A percentile compares a stretch with the other conserved stretches of the same genome.
Conservation (phyloP, 2,797 vertebrate genomes). For the Pteropus rufus region DNA sequence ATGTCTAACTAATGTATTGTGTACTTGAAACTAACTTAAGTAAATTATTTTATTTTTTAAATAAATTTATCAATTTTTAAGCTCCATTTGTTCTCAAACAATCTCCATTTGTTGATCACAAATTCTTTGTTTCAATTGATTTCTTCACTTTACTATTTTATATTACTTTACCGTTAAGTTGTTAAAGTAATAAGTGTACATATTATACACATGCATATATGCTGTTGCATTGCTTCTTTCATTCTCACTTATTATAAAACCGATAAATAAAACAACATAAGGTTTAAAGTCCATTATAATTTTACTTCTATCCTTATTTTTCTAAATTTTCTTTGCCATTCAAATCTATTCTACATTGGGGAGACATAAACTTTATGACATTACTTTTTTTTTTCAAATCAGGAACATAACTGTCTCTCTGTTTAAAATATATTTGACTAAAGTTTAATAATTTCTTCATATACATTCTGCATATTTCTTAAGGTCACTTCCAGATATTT, state of each 20-base stretch:
- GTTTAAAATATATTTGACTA: neutral
- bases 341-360: too few species aligned
- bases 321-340: neutral
- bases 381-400: neutral
- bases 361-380: neutral
- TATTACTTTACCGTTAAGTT: neutral
- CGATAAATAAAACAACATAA: too few species aligned
- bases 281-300: neutral
- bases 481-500: neutral
- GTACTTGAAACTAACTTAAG: too few species aligned
- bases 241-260: neutral
- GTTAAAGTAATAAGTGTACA: neutral
- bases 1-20: too few species aligned
- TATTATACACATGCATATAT: neutral
- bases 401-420: neutral
- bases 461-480: neutral
- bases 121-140: neutral
- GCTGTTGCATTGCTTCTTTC: neutral
- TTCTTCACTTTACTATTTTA: neutral
- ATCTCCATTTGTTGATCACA: neutral
- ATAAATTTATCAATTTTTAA: neutral
- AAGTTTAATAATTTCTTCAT: neutral
- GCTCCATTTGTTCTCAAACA: neutral
- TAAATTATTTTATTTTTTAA: too few species aligned
- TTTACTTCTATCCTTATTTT: neutral